phyloP scores from a whole-genome alignment of 1,140 invertebrate species.

The Megathymus violae region DNA sequence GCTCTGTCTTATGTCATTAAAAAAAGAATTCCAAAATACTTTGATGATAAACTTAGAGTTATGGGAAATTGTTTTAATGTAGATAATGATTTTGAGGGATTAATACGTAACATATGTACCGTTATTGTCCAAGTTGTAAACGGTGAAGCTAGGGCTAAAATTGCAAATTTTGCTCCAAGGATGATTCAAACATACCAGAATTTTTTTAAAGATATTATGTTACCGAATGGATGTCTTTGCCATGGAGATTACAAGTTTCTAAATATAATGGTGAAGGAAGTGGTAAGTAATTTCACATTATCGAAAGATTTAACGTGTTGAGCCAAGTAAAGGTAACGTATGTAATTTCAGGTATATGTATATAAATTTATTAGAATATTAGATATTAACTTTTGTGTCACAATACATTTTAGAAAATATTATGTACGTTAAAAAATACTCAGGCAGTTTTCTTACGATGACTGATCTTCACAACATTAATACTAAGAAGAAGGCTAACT shows the following conservation, averaged over 20 bases:
- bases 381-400: too few relatives aligned
- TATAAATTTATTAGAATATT: too few relatives aligned
- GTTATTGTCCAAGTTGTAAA: conserved; percentile 16
- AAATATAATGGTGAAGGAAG: conserved; percentile 50
- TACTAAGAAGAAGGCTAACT: too few relatives aligned
- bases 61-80: conserved; percentile 9
- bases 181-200: conserved; percentile 19
- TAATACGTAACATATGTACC: conserved; percentile 10
- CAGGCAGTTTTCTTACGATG: too few relatives aligned
- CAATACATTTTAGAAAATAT: too few relatives aligned
- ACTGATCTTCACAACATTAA: too few relatives aligned
- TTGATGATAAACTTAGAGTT: conserved; percentile 14
- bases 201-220: neutral
- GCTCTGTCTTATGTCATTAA: conserved; percentile 28
- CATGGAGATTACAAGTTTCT: conserved; percentile 53
- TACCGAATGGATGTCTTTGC: conserved; percentile 33
- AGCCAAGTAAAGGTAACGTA: too few relatives aligned
- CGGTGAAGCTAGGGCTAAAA: conserved; percentile 23
- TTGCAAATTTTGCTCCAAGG: conserved; percentile 24
- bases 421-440: too few relatives aligned
- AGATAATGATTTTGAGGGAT: conserved; percentile 14
- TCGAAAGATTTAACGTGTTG: too few relatives aligned
- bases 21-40: conserved; percentile 27
- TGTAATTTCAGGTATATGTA: too few relatives aligned
- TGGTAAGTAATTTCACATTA: conserved; percentile 45